Evolutionary conservation across 2,113 vertebrate genomes (phyloP).

Genomic region (Galemys pyrenaicus): DNA sequence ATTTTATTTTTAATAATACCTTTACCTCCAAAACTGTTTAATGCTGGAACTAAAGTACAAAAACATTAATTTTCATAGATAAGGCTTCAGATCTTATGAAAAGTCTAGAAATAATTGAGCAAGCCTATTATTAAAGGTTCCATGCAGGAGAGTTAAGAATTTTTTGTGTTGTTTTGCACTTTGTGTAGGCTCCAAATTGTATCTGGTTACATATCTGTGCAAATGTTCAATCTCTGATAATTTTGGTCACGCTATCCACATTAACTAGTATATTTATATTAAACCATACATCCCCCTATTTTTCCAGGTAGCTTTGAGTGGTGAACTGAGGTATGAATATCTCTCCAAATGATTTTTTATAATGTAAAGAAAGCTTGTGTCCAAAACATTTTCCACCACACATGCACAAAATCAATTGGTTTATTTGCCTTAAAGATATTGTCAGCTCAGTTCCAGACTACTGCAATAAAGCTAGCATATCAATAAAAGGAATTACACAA

Average conservation of each 20-base stretch:
- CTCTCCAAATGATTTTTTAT: slow-evolving; percentile 16
- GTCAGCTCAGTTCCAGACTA: not conserved
- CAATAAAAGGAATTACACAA: not conserved
- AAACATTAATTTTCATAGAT: not conserved
- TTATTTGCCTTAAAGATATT: not conserved
- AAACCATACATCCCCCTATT: not conserved
- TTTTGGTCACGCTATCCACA: not conserved
- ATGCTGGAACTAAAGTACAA: slow-evolving; percentile 48
- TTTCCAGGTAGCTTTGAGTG: not conserved
- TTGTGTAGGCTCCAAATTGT: not conserved
- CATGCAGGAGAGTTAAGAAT: rapidly evolving
- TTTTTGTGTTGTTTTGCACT: not conserved
- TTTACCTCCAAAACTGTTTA: slow-evolving; percentile 33
- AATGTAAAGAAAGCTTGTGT: not conserved
- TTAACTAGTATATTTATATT: not conserved
- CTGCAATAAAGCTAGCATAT: not conserved
- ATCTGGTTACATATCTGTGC: not conserved
- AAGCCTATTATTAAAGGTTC: not conserved
- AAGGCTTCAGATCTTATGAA: not conserved
- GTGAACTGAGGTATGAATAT: not conserved
- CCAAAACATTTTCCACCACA: not conserved
- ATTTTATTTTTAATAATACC: not conserved
- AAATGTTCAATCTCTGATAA: not conserved
- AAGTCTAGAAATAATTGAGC: slow-evolving; percentile 21
- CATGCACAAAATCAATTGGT: not conserved